Base-by-base conservation (phyloP, 2,888 invertebrate species). In the Drosophila mimetica region DNA sequence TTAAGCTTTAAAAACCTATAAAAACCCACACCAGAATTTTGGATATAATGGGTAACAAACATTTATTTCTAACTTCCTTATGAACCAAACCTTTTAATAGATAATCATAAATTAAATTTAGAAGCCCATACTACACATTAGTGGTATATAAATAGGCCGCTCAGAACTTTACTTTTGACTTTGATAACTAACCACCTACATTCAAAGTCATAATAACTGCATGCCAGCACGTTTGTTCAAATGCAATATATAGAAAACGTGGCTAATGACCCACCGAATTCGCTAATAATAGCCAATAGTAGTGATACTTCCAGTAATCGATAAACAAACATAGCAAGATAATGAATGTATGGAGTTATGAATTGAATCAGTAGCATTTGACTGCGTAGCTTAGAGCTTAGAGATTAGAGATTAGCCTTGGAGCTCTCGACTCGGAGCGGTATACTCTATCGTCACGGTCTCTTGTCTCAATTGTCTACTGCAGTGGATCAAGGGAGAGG, bases 401-500 rank as follows among this genome's bases (percentile, higher is more conserved):
- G 51, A 42, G 13, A 3, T 14, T 42, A 14, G 7, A 39, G 54
- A 20, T 36, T 51, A 37, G 36, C 9, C 20, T 9, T 34, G 47
- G 54, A 25, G 32, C 54, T 55, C 30, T 11, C 22, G 34, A 25
- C 25, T 16, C n/a, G 18, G 41, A 41, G 41, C 20, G 18, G 11
- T 8, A 11, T 22, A 16, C 25, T 25, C 39, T 11, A 42, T 25
- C 54, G 16, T 25, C 41, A n/a, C 41, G 6, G 44, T 42, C 9
- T 61, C 39, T 34, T 39, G 9, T 74, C 91, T 53, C 28, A 37
- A 55, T 44, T 60, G 59, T 55, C 20, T 46, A 37, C 46, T 92
- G 0, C 92, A 97, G 97, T 97, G 97, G 97, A 95, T 97, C 75
- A 96, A 96, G 89, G 96, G 95, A 88, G 95, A 96, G 58, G 92